Conservation (phyloP, 2,113 vertebrate genomes). For the Myotis yumanensis region DNA sequence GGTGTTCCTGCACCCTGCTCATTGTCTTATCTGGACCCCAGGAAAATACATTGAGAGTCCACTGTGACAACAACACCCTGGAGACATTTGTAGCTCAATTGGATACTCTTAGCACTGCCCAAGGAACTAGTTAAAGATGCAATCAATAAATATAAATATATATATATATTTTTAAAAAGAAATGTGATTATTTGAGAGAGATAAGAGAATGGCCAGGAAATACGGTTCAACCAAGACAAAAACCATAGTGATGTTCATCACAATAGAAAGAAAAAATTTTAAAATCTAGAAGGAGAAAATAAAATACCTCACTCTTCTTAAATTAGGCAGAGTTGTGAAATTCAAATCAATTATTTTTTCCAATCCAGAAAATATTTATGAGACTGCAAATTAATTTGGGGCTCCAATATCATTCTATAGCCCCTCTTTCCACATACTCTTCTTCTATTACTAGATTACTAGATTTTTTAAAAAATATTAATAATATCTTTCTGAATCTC, state of each 20-base stretch:
- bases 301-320: background rate
- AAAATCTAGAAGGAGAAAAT: background rate
- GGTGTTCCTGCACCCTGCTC: background rate
- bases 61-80: background rate
- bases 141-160: no score
- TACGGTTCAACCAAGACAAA: background rate
- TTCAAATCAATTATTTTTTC: constrained; percentile 21
- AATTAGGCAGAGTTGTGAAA: background rate
- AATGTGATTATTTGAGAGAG: background rate
- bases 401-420: background rate
- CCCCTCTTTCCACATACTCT: background rate
- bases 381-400: background rate
- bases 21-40: background rate
- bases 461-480: background rate
- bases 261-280: background rate
- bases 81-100: background rate
- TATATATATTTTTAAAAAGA: background rate
- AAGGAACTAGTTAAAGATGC: background rate
- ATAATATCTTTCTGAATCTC: background rate
- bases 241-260: background rate
- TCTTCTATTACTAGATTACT: background rate
- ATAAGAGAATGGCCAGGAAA: background rate
- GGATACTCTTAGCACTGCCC: background rate
- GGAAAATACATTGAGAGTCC: background rate
- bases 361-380: background rate